Evolutionary conservation across 2,113 vertebrate genomes (phyloP), one percentile per base, ranked within the genome.

Genomic region (Pygoscelis adeliae): DNA sequence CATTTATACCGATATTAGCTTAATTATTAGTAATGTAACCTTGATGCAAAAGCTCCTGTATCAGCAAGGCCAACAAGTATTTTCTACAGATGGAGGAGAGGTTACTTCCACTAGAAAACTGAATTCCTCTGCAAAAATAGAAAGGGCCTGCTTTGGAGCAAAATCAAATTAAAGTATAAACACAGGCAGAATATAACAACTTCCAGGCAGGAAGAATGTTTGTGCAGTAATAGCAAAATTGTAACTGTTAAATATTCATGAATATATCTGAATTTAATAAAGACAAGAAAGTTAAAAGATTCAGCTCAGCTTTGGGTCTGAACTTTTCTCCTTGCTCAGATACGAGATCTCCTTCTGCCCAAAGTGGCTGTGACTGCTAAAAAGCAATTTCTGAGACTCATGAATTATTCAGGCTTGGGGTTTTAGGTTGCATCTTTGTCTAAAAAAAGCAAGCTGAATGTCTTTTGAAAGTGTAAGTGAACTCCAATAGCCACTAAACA

Each of bases 181-280:
- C 16, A 86, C 79, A 76, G 40, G 46, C 53, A 88, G 62, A 84
- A 74, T 84, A 63, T 23, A 92, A 46, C 27, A 73, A 50, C 36
- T 63, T 88, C 36, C 72, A 80, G 56, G 40, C 61, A 73, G 53
- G 59, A 82, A 62, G 36, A 83, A 62, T 73, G 9, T 79, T 91
- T 91, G 25, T 95, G 53, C 58, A 44, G 34, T 70, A 91, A 83
- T 55, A 87, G 66, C 40, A 91, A 72, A 63, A 86, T 77, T 82
- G 79, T 65, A 88, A 44, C 77, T 85, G 40, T 70, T 93, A 93
- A 82, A 47, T 95, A 94, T 93, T 95, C 22, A 66, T 94, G n/a
- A 91, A 66, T 66, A 44, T n/a, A 66, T 46, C 46, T 70, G 49
- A 89, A 94, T 89, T 85, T 85, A 74, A 82, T 91, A 81, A 91